phyloP scores from a whole-genome alignment of 23 tunicate species.

The Ciona savignyi region DNA sequence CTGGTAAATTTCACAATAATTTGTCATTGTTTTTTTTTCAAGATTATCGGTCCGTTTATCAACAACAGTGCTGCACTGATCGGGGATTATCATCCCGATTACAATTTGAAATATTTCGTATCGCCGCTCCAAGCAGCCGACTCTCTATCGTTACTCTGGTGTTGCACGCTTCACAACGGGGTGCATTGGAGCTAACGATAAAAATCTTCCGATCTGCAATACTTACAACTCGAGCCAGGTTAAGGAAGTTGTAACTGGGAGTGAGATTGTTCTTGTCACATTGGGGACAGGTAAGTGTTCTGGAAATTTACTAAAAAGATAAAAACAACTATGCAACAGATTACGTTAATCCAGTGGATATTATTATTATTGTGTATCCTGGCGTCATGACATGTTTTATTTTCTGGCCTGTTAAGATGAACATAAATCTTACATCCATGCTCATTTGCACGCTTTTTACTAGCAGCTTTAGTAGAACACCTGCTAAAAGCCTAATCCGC shows the following conservation, averaged over 20 bases:
- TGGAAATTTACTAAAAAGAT: too few relatives aligned
- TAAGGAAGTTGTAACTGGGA: slow-evolving; percentile 34
- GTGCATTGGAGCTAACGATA: slow-evolving; percentile 55
- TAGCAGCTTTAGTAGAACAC: too few relatives aligned
- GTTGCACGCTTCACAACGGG: slow-evolving; percentile 19
- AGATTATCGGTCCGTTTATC: slow-evolving; percentile 84
- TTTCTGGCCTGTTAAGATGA: too few relatives aligned
- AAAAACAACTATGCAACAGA: too few relatives aligned
- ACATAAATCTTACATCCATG: too few relatives aligned
- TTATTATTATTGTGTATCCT: too few relatives aligned
- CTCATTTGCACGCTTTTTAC: too few relatives aligned
- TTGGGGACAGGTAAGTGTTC: slow-evolving; percentile 68
- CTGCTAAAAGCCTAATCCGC: too few relatives aligned
- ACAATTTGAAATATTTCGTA: slow-evolving; percentile 18
- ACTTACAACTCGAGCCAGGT: slow-evolving; percentile 18
- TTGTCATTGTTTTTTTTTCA: too few relatives aligned
- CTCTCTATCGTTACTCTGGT: neutral
- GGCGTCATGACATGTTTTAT: too few relatives aligned
- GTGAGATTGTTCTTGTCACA: slow-evolving; percentile 53
- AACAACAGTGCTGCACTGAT: slow-evolving; percentile 66
- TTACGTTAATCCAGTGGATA: too few relatives aligned
- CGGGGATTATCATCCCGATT: slow-evolving; percentile 68
- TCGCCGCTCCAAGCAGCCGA: slow-evolving; percentile 29
- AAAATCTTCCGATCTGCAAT: slow-evolving; percentile 36
- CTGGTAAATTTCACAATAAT: too few relatives aligned